Conservation (phyloP, 2,797 vertebrate species). For the Nothura maculosa region DNA sequence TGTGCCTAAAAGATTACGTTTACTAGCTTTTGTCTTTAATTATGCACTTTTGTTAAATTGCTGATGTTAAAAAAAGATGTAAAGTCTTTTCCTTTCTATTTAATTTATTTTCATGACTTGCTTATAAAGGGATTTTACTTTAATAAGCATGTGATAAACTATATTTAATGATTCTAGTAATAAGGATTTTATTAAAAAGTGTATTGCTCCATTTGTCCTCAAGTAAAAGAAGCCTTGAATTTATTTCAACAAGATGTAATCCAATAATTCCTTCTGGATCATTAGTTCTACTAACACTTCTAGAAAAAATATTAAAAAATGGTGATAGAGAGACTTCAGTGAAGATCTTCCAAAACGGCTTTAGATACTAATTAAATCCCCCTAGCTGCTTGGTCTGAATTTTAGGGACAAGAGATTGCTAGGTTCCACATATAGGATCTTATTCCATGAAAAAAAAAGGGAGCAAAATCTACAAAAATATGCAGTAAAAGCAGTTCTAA, state of each 20-base stretch:
- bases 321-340: background rate
- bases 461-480: background rate
- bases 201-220: background rate
- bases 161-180: background rate
- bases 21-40: background rate
- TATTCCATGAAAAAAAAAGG: background rate
- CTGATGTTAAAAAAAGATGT: background rate
- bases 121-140: background rate
- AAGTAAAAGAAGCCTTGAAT: background rate
- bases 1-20: background rate
- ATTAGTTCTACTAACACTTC: background rate
- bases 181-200: background rate
- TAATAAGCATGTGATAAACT: background rate
- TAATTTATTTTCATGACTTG: background rate
- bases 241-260: background rate
- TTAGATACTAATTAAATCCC: background rate
- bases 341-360: background rate
- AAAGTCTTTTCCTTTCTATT: background rate
- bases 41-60: background rate
- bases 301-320: background rate
- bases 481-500: background rate
- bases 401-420: background rate
- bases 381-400: background rate
- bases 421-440: fast-evolving
- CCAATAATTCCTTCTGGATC: background rate